These are phyloP conservation scores for Hybognathus amarus DNA, from an alignment of 2,797 vertebrate genomes.

Conservation along the genomic window DNA sequence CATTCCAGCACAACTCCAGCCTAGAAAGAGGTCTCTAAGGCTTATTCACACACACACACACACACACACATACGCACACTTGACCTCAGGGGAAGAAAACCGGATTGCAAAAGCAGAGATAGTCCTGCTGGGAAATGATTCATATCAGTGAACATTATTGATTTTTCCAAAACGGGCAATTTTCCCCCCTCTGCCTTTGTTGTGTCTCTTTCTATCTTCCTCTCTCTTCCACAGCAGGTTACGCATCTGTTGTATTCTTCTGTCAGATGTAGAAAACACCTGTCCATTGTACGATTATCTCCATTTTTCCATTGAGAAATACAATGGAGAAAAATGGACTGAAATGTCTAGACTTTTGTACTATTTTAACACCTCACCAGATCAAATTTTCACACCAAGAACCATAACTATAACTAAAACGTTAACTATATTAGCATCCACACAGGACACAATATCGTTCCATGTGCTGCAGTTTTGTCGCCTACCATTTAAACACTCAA, in stretches of 20 bases:
- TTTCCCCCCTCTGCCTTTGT: slow-evolving; percentile 68
- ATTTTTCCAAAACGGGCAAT: slow-evolving; percentile 73
- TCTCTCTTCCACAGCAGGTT: slow-evolving; percentile 51
- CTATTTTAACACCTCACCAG: neutral
- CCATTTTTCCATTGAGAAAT: slow-evolving; percentile 14
- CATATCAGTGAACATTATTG: slow-evolving; percentile 84
- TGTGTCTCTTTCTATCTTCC: slow-evolving; percentile 61
- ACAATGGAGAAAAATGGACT: neutral
- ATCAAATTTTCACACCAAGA: neutral
- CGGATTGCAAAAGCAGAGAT: slow-evolving; percentile 63
- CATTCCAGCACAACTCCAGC: slow-evolving; percentile 74
- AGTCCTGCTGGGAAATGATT: slow-evolving; percentile 78
- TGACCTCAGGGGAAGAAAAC: slow-evolving; percentile 77
- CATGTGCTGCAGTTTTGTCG: too few species aligned
- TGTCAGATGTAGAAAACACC: slow-evolving; percentile 53
- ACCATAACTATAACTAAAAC: neutral
- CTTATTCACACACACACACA: slow-evolving; percentile 71
- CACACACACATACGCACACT: slow-evolving; percentile 70
- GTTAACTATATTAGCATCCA: neutral
- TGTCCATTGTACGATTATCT: slow-evolving; percentile 50
- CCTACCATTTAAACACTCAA: fast-evolving
- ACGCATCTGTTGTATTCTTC: slow-evolving; percentile 51
- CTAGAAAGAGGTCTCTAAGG: slow-evolving; percentile 74
- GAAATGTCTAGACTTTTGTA: neutral
- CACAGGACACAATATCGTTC: neutral